These are phyloP conservation scores for Pseudanteris insignis DNA, from an alignment of 2,888 invertebrate genomes.

Conservation along the genomic window DNA sequence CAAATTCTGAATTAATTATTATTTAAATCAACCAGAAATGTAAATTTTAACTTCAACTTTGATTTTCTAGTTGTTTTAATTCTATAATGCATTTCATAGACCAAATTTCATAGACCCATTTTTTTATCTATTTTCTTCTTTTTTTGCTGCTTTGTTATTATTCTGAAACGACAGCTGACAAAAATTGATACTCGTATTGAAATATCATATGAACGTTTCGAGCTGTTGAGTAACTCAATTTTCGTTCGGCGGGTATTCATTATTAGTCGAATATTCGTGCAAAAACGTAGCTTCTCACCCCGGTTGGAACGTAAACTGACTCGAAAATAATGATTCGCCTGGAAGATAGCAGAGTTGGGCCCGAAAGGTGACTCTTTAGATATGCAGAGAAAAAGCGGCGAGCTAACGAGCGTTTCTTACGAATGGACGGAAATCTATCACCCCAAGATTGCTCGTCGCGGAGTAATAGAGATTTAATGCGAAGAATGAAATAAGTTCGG, in stretches of 20 bases:
- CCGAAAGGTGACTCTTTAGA: constrained; percentile 21
- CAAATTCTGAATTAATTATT: too few relatives aligned
- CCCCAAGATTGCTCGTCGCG: constrained; percentile 41
- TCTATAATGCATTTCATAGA: too few relatives aligned
- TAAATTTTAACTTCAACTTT: too few relatives aligned
- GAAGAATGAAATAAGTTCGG: constrained; percentile 42
- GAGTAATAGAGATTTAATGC: constrained; percentile 45
- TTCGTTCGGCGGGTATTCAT: neutral
- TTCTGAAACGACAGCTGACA: too few relatives aligned
- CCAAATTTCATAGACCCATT: too few relatives aligned
- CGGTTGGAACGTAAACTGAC: constrained; percentile 18
- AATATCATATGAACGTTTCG: too few relatives aligned
- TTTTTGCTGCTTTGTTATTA: too few relatives aligned
- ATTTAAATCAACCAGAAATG: too few relatives aligned
- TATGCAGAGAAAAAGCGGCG: constrained; percentile 40
- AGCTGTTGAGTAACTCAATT: too few relatives aligned
- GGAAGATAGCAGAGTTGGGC: constrained; percentile 13
- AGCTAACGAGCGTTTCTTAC: constrained; percentile 43
- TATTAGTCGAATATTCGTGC: neutral
- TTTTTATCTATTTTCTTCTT: too few relatives aligned
- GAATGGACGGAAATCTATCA: constrained; percentile 41
- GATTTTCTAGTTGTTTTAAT: too few relatives aligned
- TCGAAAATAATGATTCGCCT: constrained; percentile 30
- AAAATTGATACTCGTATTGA: too few relatives aligned
- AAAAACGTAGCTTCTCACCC: constrained; percentile 8